These are phyloP conservation scores for Creontiades dilutus DNA, from an alignment of 2,888 invertebrate species.

Conservation along the genomic window DNA sequence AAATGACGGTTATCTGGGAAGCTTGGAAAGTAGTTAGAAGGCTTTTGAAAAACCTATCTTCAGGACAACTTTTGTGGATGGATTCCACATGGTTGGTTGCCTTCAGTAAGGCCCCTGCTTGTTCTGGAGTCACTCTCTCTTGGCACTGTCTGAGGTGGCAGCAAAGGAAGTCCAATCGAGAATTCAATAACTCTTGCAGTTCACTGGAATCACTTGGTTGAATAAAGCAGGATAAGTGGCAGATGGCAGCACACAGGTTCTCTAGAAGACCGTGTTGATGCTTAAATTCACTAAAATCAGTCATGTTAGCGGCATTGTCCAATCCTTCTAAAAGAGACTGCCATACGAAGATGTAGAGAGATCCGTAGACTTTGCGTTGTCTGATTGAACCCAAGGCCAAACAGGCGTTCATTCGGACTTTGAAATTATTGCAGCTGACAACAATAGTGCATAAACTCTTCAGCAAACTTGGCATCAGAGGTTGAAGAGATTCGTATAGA, in stretches of 20 bases:
- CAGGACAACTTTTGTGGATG: not conserved
- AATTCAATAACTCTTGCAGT: constrained; percentile 80
- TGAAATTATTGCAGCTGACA: constrained; percentile 89
- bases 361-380: constrained; percentile 83
- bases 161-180: constrained; percentile 79
- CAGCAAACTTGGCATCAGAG: constrained; percentile 82
- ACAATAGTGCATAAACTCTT: constrained; percentile 84
- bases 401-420: constrained; percentile 93
- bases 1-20: constrained; percentile 13
- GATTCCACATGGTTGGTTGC: constrained; percentile 76
- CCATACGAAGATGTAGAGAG: constrained; percentile 84
- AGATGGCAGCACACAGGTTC: constrained; percentile 84
- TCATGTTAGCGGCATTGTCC: constrained; percentile 87
- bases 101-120: constrained; percentile 77
- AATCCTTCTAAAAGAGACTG: constrained; percentile 85
- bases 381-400: constrained; percentile 85
- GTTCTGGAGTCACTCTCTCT: constrained; percentile 79
- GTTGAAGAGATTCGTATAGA: constrained; percentile 76
- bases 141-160: constrained; percentile 78
- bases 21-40: constrained; percentile 42
- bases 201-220: constrained; percentile 81
- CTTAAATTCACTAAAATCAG: constrained; percentile 90
- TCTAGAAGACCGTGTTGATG: constrained; percentile 84
- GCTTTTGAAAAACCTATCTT: constrained; percentile 9
- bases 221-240: constrained; percentile 84